phyloP scores from a whole-genome alignment of 2,888 invertebrate species.

The Acrocyrtus sp. region DNA sequence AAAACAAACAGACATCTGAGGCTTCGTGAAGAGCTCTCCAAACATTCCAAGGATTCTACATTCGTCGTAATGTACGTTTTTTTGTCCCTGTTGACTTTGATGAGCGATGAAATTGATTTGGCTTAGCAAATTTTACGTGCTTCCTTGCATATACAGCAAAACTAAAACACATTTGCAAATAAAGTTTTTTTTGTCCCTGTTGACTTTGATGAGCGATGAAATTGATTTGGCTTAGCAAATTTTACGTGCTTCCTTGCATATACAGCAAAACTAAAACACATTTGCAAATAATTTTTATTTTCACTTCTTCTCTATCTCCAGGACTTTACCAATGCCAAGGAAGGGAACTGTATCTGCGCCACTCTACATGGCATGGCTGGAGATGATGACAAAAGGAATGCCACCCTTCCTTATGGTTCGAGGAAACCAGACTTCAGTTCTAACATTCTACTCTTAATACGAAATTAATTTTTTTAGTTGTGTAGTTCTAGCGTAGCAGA shows the following conservation, averaged over 20 bases:
- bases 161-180: background rate
- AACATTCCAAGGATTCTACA: slow-evolving; percentile 83
- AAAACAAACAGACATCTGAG: slow-evolving; percentile 92
- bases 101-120: too few relatives aligned
- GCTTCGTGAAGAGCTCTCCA: slow-evolving; percentile 82
- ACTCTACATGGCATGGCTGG: slow-evolving; percentile 96
- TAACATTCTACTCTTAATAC: slow-evolving; percentile 86
- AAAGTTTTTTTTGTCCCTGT: background rate
- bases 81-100: too few relatives aligned
- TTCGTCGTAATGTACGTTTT: slow-evolving; percentile 87
- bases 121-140: background rate
- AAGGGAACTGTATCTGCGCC: slow-evolving; percentile 91
- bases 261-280: background rate
- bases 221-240: too few relatives aligned
- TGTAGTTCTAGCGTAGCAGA: too few relatives aligned
- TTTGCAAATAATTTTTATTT: background rate
- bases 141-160: background rate
- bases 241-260: background rate
- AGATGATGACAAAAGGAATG: slow-evolving; percentile 85
- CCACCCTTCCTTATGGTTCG: slow-evolving; percentile 87
- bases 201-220: too few relatives aligned
- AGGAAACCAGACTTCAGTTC: slow-evolving; percentile 88
- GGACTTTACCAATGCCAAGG: slow-evolving; percentile 93
- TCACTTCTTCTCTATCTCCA: slow-evolving; percentile 65
- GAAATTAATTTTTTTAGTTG: background rate